These are phyloP conservation scores for Copidosoma aretas DNA, from an alignment of 2,888 invertebrate species.

Conservation along the genomic window DNA sequence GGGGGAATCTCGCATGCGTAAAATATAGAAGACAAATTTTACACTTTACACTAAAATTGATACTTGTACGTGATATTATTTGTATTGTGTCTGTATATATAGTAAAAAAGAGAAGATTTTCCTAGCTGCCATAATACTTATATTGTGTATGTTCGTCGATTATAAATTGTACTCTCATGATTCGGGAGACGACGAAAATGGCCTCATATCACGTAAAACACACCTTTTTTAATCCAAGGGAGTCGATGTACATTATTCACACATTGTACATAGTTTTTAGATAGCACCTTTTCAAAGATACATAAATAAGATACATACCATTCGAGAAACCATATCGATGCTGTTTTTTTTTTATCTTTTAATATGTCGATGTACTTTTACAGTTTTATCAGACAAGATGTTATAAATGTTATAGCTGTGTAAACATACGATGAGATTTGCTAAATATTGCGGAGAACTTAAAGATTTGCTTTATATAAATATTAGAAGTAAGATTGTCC, in stretches of 20 bases:
- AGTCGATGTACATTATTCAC: conserved; percentile 6
- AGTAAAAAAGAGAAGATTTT: conserved; percentile 15
- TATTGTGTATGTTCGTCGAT: background rate
- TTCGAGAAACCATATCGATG: conserved; percentile 26
- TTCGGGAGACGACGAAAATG: background rate
- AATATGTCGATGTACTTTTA: conserved; percentile 22
- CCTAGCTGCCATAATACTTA: conserved; percentile 29
- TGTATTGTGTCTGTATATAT: conserved; percentile 27
- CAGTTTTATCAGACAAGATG: background rate
- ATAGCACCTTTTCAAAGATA: conserved; percentile 22
- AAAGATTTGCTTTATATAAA: too few species aligned
- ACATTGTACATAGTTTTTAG: conserved; percentile 36
- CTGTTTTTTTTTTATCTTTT: conserved; percentile 31
- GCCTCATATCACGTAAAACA: conserved; percentile 12
- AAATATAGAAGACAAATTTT: too few species aligned
- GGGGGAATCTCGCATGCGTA: too few species aligned
- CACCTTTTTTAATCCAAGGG: conserved; percentile 9
- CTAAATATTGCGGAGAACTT: too few species aligned
- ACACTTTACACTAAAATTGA: too few species aligned
- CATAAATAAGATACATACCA: background rate
- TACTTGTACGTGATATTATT: too few species aligned
- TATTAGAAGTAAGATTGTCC: too few species aligned
- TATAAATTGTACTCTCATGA: background rate
- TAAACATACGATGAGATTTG: background rate
- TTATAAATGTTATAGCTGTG: background rate